A percentile compares a stretch with the other conserved stretches of the same genome.
These are phyloP conservation scores for Spilosoma lubricipeda DNA, from an alignment of 2,888 invertebrate species.

Conservation along the genomic window DNA sequence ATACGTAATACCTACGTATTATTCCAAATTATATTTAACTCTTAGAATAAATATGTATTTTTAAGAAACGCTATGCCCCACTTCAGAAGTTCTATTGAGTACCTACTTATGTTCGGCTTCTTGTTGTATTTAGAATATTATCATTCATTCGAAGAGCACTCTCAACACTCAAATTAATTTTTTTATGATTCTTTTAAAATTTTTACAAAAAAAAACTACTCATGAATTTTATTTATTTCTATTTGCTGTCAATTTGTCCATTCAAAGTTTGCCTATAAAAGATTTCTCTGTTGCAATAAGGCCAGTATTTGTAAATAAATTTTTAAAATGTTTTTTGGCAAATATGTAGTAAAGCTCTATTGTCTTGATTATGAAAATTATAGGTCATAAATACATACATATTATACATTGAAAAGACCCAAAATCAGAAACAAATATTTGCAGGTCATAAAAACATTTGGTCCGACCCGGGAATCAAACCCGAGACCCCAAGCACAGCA, in stretches of 20 bases:
- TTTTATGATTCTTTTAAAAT: neutral
- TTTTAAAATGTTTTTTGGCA: too few relatives aligned
- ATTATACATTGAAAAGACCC: too few relatives aligned
- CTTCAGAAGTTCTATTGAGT: neutral
- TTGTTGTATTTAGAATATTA: neutral
- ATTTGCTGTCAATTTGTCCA: neutral
- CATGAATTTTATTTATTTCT: neutral
- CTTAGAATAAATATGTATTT: neutral
- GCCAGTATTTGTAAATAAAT: neutral
- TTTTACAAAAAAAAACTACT: neutral
- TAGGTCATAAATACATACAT: too few relatives aligned
- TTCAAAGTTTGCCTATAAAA: neutral
- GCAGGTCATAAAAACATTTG: too few relatives aligned
- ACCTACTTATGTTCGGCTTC: neutral
- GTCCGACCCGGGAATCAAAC: too few relatives aligned
- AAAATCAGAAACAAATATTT: too few relatives aligned
- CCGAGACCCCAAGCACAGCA: too few relatives aligned
- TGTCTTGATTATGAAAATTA: neutral
- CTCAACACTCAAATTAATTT: neutral
- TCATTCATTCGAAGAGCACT: neutral
- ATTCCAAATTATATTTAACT: neutral
- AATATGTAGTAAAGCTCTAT: neutral
- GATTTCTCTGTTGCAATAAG: neutral
- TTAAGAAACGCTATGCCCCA: neutral
- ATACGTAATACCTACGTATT: too few relatives aligned